These are phyloP conservation scores for Planiliza haematocheilus DNA, from an alignment of 2,113 vertebrate genomes.

Conservation along the genomic window DNA sequence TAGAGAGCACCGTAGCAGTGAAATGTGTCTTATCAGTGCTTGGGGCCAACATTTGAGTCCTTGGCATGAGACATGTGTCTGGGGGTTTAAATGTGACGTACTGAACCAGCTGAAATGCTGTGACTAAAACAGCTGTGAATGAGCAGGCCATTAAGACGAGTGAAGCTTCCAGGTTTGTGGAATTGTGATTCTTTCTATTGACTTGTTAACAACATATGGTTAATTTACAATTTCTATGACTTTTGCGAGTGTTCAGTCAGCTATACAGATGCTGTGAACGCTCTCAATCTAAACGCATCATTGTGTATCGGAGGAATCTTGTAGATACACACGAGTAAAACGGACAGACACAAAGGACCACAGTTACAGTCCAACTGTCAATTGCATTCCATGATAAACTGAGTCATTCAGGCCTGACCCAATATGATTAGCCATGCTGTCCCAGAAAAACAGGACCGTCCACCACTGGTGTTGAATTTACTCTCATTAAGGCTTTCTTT, in stretches of 20 bases:
- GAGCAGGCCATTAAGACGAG: constrained; percentile 22
- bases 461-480: constrained; percentile 25
- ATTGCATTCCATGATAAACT: constrained; percentile 32
- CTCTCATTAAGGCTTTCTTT: constrained; percentile 44
- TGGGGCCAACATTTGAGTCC: constrained; percentile 41
- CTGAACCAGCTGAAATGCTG: constrained; percentile 12
- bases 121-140: constrained; percentile 38
- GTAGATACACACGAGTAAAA: background rate
- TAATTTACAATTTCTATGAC: constrained; percentile 1
- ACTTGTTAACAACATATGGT: background rate
- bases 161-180: constrained; percentile 15
- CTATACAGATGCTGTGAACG: background rate
- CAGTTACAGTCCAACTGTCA: constrained; percentile 34
- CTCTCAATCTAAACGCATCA: background rate
- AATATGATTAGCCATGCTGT: constrained; percentile 28
- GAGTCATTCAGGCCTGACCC: constrained; percentile 34
- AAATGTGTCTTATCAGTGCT: constrained; percentile 61
- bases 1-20: constrained; percentile 43
- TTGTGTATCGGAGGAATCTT: background rate
- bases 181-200: constrained; percentile 3
- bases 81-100: constrained; percentile 42
- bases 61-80: constrained; percentile 30
- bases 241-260: constrained; percentile 2
- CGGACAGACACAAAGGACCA: constrained; percentile 20
- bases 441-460: constrained; percentile 33